Conservation (phyloP, 2,797 vertebrate genomes). For the Pantherophis alleghaniensis region DNA sequence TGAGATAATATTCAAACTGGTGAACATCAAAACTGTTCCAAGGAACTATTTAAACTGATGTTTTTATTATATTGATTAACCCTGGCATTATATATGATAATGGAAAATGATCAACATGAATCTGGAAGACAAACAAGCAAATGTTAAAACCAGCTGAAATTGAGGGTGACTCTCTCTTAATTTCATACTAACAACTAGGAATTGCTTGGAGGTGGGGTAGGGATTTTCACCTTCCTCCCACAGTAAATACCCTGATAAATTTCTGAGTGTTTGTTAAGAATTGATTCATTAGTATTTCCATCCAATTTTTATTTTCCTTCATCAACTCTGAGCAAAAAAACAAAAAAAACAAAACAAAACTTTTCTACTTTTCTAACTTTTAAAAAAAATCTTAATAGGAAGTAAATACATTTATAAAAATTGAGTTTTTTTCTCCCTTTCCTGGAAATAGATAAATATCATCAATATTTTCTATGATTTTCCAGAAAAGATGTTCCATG, state of each 20-base stretch:
- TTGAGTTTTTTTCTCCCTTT: no score
- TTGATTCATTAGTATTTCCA: background rate
- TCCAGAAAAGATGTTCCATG: background rate
- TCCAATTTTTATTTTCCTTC: background rate
- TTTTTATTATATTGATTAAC: background rate
- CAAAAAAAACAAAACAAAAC: no score
- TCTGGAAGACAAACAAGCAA: background rate
- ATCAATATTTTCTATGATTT: background rate
- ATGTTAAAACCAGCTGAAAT: background rate
- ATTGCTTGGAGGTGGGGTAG: background rate
- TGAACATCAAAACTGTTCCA: background rate
- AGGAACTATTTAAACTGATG: background rate
- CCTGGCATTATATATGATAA: background rate
- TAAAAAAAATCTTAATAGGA: no score
- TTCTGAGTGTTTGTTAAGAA: background rate
- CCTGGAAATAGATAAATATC: no score
- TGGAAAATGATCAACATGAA: background rate
- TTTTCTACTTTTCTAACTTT: no score
- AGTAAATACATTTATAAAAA: no score
- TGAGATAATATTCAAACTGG: background rate
- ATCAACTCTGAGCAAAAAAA: no score
- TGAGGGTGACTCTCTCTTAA: background rate
- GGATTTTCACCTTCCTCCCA: background rate
- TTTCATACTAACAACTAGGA: background rate
- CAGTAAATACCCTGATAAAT: conserved; percentile 9